Conservation (phyloP, 35 echinoderm and acorn worm genomes). For the Patiria miniata region DNA sequence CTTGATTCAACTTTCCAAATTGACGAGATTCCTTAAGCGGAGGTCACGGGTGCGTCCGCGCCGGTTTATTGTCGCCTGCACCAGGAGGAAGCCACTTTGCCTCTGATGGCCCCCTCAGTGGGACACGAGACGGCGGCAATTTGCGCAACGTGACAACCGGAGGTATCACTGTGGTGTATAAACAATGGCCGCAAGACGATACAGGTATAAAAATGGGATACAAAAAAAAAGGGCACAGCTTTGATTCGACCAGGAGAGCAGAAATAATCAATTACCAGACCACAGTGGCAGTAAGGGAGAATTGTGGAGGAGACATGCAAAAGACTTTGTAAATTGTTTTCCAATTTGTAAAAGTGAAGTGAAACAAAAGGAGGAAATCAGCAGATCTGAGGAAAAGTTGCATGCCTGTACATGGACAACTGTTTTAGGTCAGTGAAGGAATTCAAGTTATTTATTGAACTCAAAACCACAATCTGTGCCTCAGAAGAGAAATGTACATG, state of each 20-base stretch:
- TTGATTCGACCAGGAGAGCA: neutral
- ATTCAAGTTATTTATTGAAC: too few relatives aligned
- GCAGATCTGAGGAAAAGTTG: too few relatives aligned
- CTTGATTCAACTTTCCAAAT: too few relatives aligned
- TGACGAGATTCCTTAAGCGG: neutral
- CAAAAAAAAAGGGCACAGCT: neutral
- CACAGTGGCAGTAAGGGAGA: constrained; percentile 3
- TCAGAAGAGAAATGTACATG: too few relatives aligned
- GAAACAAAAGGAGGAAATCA: too few relatives aligned
- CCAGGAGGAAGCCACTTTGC: constrained; percentile 17
- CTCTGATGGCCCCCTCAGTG: constrained; percentile 1
- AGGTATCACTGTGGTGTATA: constrained; percentile 18
- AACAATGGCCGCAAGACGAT: constrained; percentile 17
- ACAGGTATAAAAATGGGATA: neutral
- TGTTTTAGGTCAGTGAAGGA: too few relatives aligned
- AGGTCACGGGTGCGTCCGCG: neutral
- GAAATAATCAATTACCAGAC: constrained; percentile 18
- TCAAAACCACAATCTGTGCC: too few relatives aligned
- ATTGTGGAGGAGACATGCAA: too few relatives aligned
- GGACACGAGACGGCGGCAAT: neutral
- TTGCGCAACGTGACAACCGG: neutral
- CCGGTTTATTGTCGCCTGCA: neutral
- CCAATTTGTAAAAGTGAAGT: too few relatives aligned
- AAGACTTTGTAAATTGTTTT: too few relatives aligned
- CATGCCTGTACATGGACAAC: too few relatives aligned